Base-by-base conservation (phyloP, 2,888 invertebrate species). In the Mythimna pallens region DNA sequence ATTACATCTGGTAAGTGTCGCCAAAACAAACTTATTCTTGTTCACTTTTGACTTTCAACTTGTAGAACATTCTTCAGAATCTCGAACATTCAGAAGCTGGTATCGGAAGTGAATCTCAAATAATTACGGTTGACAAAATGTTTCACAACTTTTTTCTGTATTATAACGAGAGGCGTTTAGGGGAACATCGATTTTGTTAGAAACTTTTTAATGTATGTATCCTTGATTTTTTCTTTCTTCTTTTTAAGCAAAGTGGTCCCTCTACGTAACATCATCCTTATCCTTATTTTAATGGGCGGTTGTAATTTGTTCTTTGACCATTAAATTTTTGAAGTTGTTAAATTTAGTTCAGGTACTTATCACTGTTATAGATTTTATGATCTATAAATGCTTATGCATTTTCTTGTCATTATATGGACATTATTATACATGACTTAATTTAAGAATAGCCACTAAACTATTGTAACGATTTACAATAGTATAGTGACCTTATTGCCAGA, bases 51-150 rank as follows among this genome's bases (percentile, higher is more conserved):
- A 70, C 63, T 76, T 63, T 66, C 64, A 59, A 68, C 69, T 82
- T 70, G 73, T 70, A 69, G 62, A 62, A 79, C 69, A 77, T 83
- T 65, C 85, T 81, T 70, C 70, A 61, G 63, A 77, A 77, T 66
- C 62, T 54, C 69, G 54, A 78, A 85, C 70, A 79, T 79, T 85
- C 64, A 12, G 30, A 65, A 65, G 61, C 67, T 62, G 70, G 52
- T 79, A 85, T 85, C 86, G 71, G 76, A 68, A 75, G 67, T 64
- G 47, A 62, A 77, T 84, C 81, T 68, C 54, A 36, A 79, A 79
- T 86, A 85, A 85, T 85, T 85, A 85, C 72, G 65, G 71, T 68
- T 75, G 76, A 84, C 79, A 85, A 77, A 79, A 81, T 83, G 84
- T 84, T 81, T 74, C 66, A 65, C 59, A 77, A 85, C 65, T 83